phyloP scores from a whole-genome alignment of 2,888 invertebrate genomes.

The Mimumesa dahlbomi region DNA sequence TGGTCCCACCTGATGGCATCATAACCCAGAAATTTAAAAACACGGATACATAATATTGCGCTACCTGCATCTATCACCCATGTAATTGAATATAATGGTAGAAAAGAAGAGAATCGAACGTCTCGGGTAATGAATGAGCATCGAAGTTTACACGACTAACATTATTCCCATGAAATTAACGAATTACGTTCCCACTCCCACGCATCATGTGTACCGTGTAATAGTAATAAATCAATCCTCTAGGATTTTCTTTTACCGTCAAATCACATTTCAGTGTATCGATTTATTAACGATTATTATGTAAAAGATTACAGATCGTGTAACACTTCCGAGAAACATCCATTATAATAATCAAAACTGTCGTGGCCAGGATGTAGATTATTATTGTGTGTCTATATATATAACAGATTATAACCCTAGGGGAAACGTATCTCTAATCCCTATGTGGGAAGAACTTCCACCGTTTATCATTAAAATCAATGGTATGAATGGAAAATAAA shows the following conservation, averaged over 20 bases:
- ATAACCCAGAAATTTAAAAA: background rate
- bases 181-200: too few species aligned
- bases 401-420: constrained; percentile 11
- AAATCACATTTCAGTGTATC: too few species aligned
- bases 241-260: too few species aligned
- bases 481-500: background rate
- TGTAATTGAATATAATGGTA: constrained; percentile 8
- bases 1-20: too few species aligned
- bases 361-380: constrained; percentile 49
- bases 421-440: constrained; percentile 29
- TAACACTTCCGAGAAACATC: constrained; percentile 37
- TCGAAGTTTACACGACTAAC: constrained; percentile 9
- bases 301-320: constrained; percentile 15
- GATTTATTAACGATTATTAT: too few species aligned
- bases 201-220: too few species aligned
- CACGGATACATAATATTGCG: background rate
- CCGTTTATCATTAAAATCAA: constrained; percentile 26
- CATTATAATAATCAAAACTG: constrained; percentile 21
- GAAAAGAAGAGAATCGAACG: constrained; percentile 15
- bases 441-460: constrained; percentile 28
- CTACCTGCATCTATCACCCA: too few species aligned
- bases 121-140: constrained; percentile 29
- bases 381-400: constrained; percentile 47
- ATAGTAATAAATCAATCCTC: too few species aligned
- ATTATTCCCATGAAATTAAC: background rate